Conservation (phyloP, 2,797 vertebrate genomes). For the Crocidura indochinensis region DNA sequence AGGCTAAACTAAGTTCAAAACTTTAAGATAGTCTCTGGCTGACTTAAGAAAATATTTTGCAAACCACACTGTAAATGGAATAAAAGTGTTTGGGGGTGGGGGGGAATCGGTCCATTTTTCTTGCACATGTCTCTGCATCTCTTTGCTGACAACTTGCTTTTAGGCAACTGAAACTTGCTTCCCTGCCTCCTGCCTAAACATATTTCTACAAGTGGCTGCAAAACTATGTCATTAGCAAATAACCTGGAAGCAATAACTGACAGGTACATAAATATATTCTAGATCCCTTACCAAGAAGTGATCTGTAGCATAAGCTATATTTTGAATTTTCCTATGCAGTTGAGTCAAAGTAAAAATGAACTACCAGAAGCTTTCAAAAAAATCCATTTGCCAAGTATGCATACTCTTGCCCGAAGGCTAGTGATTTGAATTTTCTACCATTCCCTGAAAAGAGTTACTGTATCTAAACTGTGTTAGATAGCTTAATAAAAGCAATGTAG, state of each 20-base stretch:
- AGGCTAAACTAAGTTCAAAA: constrained; percentile 22
- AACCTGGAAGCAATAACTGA: constrained; percentile 54
- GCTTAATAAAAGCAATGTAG: not conserved
- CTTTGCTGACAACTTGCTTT: constrained; percentile 36
- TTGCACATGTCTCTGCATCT: not conserved
- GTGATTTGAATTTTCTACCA: not conserved
- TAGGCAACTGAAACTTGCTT: not conserved
- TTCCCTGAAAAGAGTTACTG: not conserved
- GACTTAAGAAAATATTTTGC: too few species aligned
- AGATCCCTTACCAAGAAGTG: not conserved
- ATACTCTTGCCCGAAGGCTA: not conserved
- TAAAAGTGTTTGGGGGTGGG: too few species aligned
- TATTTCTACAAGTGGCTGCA: constrained; percentile 23
- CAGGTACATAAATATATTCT: not conserved
- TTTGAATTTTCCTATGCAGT: not conserved
- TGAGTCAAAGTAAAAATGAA: constrained; percentile 30
- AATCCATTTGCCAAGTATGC: not conserved
- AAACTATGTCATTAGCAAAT: constrained; percentile 34
- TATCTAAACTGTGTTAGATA: not conserved
- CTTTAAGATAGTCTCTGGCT: too few species aligned
- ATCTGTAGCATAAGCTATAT: not conserved
- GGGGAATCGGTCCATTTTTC: not conserved
- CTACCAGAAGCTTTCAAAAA: constrained; percentile 15
- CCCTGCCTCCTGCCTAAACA: not conserved
- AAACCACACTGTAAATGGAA: too few species aligned